Conservation (phyloP, 2,888 invertebrate species). For the Bellardia pandia region DNA sequence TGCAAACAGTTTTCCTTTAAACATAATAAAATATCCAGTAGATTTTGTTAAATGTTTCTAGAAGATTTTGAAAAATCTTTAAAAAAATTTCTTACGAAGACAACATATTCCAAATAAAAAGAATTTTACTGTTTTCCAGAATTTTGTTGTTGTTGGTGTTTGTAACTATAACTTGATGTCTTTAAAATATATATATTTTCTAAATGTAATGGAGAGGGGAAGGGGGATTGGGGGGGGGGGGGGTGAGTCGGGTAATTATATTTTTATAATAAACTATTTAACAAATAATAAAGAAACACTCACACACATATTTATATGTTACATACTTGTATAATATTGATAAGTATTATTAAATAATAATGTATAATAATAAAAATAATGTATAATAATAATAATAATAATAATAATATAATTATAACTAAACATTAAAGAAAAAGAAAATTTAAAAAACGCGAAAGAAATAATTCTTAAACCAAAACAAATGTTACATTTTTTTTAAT, state of each 20-base stretch:
- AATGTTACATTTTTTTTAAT: not conserved
- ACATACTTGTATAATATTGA: slow-evolving; percentile 36
- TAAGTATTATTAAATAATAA: slow-evolving; percentile 30
- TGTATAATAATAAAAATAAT: slow-evolving; percentile 31
- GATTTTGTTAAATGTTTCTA: no score
- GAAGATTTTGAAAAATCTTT: no score
- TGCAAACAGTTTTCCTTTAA: not conserved
- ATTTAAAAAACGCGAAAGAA: not conserved
- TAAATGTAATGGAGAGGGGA: not conserved
- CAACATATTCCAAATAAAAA: not conserved
- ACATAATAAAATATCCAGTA: not conserved
- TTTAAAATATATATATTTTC: slow-evolving; percentile 39
- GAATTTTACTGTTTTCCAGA: not conserved
- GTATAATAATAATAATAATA: slow-evolving; percentile 31
- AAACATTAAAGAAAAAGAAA: slow-evolving; percentile 14
- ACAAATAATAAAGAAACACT: slow-evolving; percentile 42
- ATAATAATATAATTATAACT: slow-evolving; percentile 18
- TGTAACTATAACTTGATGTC: slow-evolving; percentile 20
- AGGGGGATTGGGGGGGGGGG: no score
- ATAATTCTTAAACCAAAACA: not conserved
- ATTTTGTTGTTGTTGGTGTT: not conserved
- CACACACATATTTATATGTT: slow-evolving; percentile 1
- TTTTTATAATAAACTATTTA: slow-evolving; percentile 50
- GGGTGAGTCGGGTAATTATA: not conserved
- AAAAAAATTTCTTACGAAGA: no score